A percentile compares a stretch with the other conserved stretches of the same genome.
Conservation (phyloP, 1,140 invertebrate species). For the Eupeodes corollae region DNA sequence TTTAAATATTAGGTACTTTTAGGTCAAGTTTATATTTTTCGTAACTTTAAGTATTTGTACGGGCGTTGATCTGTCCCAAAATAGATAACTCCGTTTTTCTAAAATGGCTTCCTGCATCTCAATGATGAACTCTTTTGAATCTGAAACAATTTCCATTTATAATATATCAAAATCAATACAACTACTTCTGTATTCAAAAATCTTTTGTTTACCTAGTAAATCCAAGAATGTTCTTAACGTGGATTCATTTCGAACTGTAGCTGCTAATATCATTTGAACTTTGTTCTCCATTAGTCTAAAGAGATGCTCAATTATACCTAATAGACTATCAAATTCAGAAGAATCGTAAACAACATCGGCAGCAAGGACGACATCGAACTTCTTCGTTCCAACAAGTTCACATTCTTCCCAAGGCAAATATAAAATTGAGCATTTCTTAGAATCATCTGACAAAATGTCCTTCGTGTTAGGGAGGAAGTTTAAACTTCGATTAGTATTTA, state of each 20-base stretch:
- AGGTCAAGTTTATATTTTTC: not conserved
- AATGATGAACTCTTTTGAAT: not conserved
- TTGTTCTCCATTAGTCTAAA: conserved; percentile 10
- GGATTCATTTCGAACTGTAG: conserved; percentile 28
- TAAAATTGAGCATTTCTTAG: conserved; percentile 8
- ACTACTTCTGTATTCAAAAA: not conserved
- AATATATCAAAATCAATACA: conserved; percentile 1
- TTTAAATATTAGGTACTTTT: too few relatives aligned
- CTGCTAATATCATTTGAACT: conserved; percentile 23
- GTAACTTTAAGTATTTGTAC: conserved; percentile 7
- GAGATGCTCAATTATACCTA: conserved; percentile 18
- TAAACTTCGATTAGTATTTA: conserved; percentile 21
- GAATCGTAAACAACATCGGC: conserved; percentile 33
- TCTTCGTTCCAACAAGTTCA: conserved; percentile 9
- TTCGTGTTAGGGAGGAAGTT: conserved; percentile 19
- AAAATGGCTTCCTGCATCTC: not conserved
- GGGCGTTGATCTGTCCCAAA: conserved; percentile 10
- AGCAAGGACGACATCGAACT: conserved; percentile 19
- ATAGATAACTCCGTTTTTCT: conserved; percentile 4
- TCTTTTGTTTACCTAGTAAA: conserved; percentile 11
- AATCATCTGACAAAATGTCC: too few relatives aligned
- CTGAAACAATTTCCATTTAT: not conserved
- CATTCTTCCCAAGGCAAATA: conserved; percentile 17
- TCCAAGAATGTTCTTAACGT: conserved; percentile 24
- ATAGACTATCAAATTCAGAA: conserved; percentile 18